These are phyloP conservation scores for Scaptodrosophila lebanonensis DNA, from an alignment of 1,140 invertebrate species.

Conservation along the genomic window DNA sequence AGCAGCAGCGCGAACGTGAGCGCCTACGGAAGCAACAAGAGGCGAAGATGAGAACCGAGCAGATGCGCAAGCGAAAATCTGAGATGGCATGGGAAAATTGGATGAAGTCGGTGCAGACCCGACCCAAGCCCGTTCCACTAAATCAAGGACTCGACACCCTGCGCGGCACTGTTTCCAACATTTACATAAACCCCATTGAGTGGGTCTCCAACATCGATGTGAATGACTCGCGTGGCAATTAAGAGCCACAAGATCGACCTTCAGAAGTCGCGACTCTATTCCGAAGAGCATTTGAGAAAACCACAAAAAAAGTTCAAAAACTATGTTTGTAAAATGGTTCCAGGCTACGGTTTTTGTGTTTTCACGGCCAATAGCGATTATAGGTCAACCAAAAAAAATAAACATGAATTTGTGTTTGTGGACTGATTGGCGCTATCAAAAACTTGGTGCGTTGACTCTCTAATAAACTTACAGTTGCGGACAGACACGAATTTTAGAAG, in stretches of 20 bases:
- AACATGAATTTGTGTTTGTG: too few relatives aligned
- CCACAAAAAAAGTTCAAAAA: conserved; percentile 11
- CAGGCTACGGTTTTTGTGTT: too few relatives aligned
- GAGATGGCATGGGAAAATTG: conserved; percentile 53
- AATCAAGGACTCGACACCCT: conserved; percentile 57
- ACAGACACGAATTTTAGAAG: background rate
- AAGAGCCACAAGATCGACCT: background rate
- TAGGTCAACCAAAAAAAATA: too few relatives aligned
- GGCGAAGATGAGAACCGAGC: conserved; percentile 21
- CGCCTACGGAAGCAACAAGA: conserved; percentile 10
- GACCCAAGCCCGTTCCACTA: conserved; percentile 58
- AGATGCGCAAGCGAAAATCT: conserved; percentile 26
- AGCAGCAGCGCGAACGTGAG: conserved; percentile 41
- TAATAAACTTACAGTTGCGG: too few relatives aligned
- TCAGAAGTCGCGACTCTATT: background rate
- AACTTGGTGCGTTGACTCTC: too few relatives aligned
- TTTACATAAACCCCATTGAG: conserved; percentile 52
- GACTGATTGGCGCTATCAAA: too few relatives aligned
- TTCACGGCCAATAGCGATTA: too few relatives aligned
- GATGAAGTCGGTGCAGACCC: conserved; percentile 48
- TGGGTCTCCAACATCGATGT: conserved; percentile 58
- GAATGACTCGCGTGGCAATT: conserved; percentile 39
- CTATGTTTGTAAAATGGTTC: conserved; percentile 1
- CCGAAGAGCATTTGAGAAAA: conserved; percentile 14
- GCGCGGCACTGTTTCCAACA: conserved; percentile 55